Percentiles rank a stretch among this genome's conserved stretches.
Evolutionary conservation across 2,888 invertebrate genomes (phyloP).

Genomic region (Vandiemenella viatica): DNA sequence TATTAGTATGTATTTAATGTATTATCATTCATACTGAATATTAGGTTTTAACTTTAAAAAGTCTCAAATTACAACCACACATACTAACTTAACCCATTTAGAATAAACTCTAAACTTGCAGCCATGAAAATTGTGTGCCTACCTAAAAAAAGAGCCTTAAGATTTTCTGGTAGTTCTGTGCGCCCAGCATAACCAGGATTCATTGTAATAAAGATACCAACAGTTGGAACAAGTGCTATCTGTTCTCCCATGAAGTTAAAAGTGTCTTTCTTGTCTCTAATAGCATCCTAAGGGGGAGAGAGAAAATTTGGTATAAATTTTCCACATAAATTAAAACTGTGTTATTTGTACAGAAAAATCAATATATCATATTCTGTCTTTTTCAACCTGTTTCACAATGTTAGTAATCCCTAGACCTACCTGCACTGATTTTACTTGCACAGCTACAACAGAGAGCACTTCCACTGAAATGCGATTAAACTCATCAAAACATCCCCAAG

Average conservation of each 20-base stretch:
- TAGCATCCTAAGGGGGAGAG: conserved; percentile 35
- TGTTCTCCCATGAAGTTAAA: conserved; percentile 94
- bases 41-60: no score
- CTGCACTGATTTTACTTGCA: conserved; percentile 82
- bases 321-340: no score
- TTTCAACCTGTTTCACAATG: background rate
- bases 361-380: conserved; percentile 13
- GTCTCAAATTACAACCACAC: background rate
- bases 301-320: no score
- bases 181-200: conserved; percentile 95
- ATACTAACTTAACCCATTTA: no score
- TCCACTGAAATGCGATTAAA: conserved; percentile 95
- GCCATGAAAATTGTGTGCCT: background rate
- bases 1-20: no score
- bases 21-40: no score
- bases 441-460: conserved; percentile 91
- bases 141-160: conserved; percentile 34
- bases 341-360: no score
- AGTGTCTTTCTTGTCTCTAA: conserved; percentile 65
- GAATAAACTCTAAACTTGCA: background rate
- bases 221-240: conserved; percentile 67
- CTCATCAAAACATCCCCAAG: conserved; percentile 97
- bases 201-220: conserved; percentile 96
- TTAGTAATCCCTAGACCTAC: conserved; percentile 24
- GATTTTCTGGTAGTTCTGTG: conserved; percentile 70